Percentiles rank a stretch among this genome's conserved stretches.
phyloP scores from a whole-genome alignment of 2,888 invertebrate genomes.

The Acanthoscelides obtectus region DNA sequence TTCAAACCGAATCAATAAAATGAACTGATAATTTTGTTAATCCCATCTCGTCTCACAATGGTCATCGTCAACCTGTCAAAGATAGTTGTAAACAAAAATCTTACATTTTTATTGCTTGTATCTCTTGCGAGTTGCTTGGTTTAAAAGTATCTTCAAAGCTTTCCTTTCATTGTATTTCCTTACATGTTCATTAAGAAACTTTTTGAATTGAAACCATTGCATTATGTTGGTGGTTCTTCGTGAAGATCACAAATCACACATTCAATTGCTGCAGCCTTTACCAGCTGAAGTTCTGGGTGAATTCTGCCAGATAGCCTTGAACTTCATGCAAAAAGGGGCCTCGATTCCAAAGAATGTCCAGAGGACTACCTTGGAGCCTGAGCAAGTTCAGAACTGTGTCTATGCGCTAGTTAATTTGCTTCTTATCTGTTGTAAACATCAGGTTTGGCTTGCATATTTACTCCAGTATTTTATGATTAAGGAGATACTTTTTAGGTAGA shows the following conservation, averaged over 20 bases:
- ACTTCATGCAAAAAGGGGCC: constrained; percentile 60
- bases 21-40: too few species aligned
- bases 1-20: too few species aligned
- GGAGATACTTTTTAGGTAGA: constrained; percentile 46
- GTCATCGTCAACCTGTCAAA: too few species aligned
- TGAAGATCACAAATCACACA: background rate
- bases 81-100: too few species aligned
- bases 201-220: too few species aligned
- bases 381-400: constrained; percentile 59
- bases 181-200: too few species aligned
- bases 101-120: too few species aligned
- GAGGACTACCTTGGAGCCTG: constrained; percentile 11
- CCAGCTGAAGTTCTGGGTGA: constrained; percentile 57
- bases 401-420: constrained; percentile 71
- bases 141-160: too few species aligned
- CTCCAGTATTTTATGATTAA: too few species aligned
- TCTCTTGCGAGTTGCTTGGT: too few species aligned
- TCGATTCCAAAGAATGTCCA: background rate
- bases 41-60: too few species aligned
- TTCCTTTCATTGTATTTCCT: too few species aligned
- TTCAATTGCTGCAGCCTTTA: background rate
- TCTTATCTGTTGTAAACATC: constrained; percentile 65
- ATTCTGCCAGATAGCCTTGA: constrained; percentile 64
- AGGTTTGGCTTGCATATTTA: constrained; percentile 49
- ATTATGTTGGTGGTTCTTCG: background rate